Percentiles rank a stretch among this genome's conserved stretches.
Evolutionary conservation across 2,888 invertebrate species (phyloP).

Genomic region (Glyphotaelius pellucidus): DNA sequence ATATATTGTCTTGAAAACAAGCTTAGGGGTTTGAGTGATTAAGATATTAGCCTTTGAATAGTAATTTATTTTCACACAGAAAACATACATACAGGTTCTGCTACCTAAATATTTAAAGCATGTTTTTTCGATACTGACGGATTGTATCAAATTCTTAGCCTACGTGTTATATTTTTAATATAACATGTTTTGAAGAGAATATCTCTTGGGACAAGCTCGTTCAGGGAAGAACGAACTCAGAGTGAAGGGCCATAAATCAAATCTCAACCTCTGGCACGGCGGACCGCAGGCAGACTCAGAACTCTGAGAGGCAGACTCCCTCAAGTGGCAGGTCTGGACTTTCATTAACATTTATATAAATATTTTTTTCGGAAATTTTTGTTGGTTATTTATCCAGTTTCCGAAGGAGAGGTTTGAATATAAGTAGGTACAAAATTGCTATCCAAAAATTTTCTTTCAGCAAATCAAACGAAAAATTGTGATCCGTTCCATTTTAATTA

Average conservation of each 20-base stretch:
- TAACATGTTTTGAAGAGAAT: neutral
- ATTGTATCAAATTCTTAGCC: neutral
- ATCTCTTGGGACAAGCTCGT: constrained; percentile 2
- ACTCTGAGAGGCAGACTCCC: neutral
- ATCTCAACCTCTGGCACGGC: neutral
- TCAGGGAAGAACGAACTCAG: neutral
- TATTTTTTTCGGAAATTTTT: neutral
- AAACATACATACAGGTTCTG: neutral
- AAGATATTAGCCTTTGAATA: too few relatives aligned
- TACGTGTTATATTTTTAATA: neutral
- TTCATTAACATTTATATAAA: neutral
- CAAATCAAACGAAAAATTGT: too few relatives aligned
- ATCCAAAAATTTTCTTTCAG: too few relatives aligned
- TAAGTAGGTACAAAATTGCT: too few relatives aligned
- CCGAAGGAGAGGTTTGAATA: too few relatives aligned
- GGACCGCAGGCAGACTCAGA: neutral
- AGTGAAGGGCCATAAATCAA: neutral
- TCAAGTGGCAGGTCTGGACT: neutral
- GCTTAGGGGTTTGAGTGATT: too few relatives aligned
- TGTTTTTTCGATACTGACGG: neutral
- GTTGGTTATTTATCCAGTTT: too few relatives aligned
- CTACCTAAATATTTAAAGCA: neutral
- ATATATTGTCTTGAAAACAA: too few relatives aligned
- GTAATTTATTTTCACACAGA: too few relatives aligned
- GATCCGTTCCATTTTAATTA: too few relatives aligned